Evolutionary conservation across 2,797 vertebrate species (phyloP), one percentile per base, ranked within the genome.

Genomic region (Pangasius larnaudii): DNA sequence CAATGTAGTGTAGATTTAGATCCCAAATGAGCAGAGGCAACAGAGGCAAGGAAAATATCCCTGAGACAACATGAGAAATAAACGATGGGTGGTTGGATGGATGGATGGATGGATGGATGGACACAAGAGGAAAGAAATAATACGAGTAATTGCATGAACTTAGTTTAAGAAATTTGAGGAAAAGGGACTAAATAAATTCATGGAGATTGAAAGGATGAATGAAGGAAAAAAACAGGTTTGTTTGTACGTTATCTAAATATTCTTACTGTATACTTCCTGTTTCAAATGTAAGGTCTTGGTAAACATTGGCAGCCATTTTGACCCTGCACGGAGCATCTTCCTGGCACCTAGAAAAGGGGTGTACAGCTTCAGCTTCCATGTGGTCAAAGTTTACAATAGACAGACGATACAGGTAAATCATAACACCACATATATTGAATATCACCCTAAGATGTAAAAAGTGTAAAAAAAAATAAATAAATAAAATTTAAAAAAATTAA

Each of bases 371-470:
- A 95, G 93, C 91, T 97, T 96, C 91, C 95, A 96, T 8, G 96
- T 97, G 56, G 96, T 97, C 86, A 97, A 97, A 91, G 96, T 96
- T 49, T 97, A 97, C 93, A 97, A 97, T 91, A 92, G 96, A 56
- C 96, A 97, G 91, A 96, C 96, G 0, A 96, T 97, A 90, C 96
- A 96, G 88, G 96, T 96, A 89, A 92, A 93, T 84, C 63, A 33
- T 9, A 83, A n/a, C 22, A 63, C 1, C n/a, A 78, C 5, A 42
- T 56, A 24, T n/a, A 56, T 72, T 53, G 18, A 51, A 71, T 10
- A 10, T 84, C 13, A 80, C 18, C 19, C 19, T 51, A n/a, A 77
- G 11, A 46, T 18, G 22, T 24, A 7, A 63, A 5, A 46, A 69
- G 18, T 69, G 16, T 46, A 24, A 46, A 27, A 39, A 16, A 63